Base-by-base conservation (phyloP, 2,888 invertebrate genomes). In the Melinopterus prodromus region DNA sequence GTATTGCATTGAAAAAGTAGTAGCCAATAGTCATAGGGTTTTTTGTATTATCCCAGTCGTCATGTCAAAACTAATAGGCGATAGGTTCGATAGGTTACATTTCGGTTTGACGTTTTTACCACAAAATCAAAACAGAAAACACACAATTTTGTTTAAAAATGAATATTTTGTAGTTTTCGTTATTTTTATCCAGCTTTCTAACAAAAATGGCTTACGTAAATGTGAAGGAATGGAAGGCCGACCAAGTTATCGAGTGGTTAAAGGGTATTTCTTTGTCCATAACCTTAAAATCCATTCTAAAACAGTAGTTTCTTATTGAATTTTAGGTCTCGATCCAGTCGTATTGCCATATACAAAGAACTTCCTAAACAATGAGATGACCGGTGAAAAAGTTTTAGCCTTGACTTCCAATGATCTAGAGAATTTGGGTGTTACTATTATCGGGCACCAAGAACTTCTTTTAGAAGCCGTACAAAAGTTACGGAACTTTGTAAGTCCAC, bases 361-460 rank as follows among this genome's bases (percentile, higher is more conserved):
- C 83, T 96, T 98, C 89, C 91, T 94, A 80, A 95, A 95, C 87
- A 95, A 96, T 86, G 93, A 94, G 82, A 93, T 98, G 71, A 94
- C 94, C 87, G 99, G 98, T 6, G 92, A 94, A 84, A 94, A 95
- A 86, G 91, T 99, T 87, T 91, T 98, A 84, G 94, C 94, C 88
- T 92, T 98, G 86, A 93, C 97, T 80, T 95, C 97, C 77, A 96
- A 97, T 88, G 97, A 98, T 90, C 92, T 99, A 82, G 95, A 97
- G 87, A 94, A 95, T 87, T 91, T 98, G 78, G 96, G 97, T 26
- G 94, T 99, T 86, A 91, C 91, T 81, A 94, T 95, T 87, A 93
- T 99, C 82, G 98, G 98, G 9, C 98, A 98, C 88, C 98, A 98
- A 89, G 98, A 98, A 88, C 93, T 98, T 78, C 93, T 99, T 82